A percentile compares a stretch with the other conserved stretches of the same genome.
These are phyloP conservation scores for Eueides isabella DNA, from an alignment of 1,140 invertebrate species.

Conservation along the genomic window DNA sequence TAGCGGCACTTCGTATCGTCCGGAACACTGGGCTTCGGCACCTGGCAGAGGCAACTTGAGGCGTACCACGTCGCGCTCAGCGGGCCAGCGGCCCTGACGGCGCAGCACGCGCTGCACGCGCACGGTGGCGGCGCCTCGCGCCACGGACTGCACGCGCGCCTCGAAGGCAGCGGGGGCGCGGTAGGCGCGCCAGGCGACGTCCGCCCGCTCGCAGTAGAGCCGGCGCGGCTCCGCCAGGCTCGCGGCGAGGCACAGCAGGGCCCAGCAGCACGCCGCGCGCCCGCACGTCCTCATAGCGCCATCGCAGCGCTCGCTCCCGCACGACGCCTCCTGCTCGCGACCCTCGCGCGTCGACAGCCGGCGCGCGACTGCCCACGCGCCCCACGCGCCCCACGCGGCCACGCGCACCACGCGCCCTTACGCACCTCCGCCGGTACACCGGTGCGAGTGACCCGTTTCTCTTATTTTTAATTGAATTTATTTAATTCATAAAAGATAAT, in stretches of 20 bases:
- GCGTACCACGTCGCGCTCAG: constrained; percentile 63
- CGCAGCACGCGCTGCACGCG: constrained; percentile 66
- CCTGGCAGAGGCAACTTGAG: constrained; percentile 58
- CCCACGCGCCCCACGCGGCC: constrained; percentile 36
- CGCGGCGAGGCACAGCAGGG: constrained; percentile 65
- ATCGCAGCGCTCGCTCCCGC: constrained; percentile 66
- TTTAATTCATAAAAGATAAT: too few species aligned
- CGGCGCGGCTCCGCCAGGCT: constrained; percentile 70
- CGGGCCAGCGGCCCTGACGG: constrained; percentile 71
- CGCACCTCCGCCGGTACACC: too few species aligned
- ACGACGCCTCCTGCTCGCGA: constrained; percentile 59
- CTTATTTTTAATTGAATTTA: too few species aligned
- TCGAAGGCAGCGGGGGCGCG: constrained; percentile 75
- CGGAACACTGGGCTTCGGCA: constrained; percentile 63
- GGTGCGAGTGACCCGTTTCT: constrained; percentile 63
- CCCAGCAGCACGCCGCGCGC: constrained; percentile 75
- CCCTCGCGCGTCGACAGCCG: constrained; percentile 45
- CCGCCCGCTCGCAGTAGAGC: constrained; percentile 76
- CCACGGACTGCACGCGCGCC: constrained; percentile 72
- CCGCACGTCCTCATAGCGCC: constrained; percentile 73
- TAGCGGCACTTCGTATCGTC: constrained; percentile 75
- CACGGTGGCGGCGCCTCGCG: constrained; percentile 68
- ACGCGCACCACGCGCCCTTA: constrained; percentile 58
- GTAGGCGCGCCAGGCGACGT: constrained; percentile 77
- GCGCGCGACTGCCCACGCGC: constrained; percentile 23